Evolutionary conservation across 2,113 vertebrate species (phyloP), one percentile per base, ranked within the genome.

Genomic region (Myocastor coypus): DNA sequence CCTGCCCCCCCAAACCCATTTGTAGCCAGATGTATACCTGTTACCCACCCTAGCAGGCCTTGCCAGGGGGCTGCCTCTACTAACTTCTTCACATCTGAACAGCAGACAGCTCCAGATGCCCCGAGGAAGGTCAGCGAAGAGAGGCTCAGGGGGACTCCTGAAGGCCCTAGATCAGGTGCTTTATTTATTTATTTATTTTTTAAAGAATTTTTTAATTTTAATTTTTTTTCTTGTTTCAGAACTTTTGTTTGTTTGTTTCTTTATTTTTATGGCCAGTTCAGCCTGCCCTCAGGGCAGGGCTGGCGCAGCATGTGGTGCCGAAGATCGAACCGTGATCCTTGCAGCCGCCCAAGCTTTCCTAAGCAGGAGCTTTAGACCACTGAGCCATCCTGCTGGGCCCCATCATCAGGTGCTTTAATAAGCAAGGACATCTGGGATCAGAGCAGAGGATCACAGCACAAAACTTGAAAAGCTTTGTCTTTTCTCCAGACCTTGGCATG

Each of bases 91-190:
- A 28, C 14, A 5, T 22, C 52, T 78, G 7, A 20, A 13, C 28
- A 85, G 46, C 34, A 61, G 1, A 7, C 0, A 7, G 13, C 12
- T 22, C 46, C 46, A 8, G 40, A 10, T 24, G 30, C 4, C 26
- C 3, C 0, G 13, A 52, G 46, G 73, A 40, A 78, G 12, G 10
- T 24, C 46, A 7, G 0, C 66, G 40, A 14, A n/a, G 9, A 1
- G 0, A 14, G 26, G n/a, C 5, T 7, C 34, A 8, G 20, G 68
- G 66, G 52, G 78, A 20, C 22, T 50, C 57, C 2, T 24, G 32
- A 6, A 59, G 57, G 37, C 46, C n/a, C 78, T 66, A 22, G 28
- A 32, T n/a, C 26, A 9, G 46, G 37, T 4, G 0, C 68, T 20
- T 7, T 66, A 30, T n/a, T n/a, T n/a, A n/a, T n/a, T n/a, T n/a